phyloP scores from a whole-genome alignment of 2,113 vertebrate species.

The Lampris megalopsis region DNA sequence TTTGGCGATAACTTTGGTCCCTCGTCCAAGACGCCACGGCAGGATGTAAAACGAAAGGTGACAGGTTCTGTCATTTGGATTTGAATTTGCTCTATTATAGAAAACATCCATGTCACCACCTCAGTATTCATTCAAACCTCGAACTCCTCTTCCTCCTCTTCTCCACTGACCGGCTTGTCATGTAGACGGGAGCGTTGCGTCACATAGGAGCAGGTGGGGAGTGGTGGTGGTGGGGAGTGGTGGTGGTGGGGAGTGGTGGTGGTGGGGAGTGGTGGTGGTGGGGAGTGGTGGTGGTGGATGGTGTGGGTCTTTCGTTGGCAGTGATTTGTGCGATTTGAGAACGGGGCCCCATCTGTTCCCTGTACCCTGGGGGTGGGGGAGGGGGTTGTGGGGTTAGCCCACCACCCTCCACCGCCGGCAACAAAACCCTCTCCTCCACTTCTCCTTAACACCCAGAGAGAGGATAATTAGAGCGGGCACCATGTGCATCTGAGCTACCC shows the following conservation, averaged over 20 bases:
- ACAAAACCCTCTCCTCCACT: constrained; percentile 34
- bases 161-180: too few species aligned
- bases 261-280: constrained; percentile 33
- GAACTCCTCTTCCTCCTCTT: too few species aligned
- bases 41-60: too few species aligned
- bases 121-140: too few species aligned
- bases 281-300: neutral
- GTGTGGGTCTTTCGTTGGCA: constrained; percentile 49
- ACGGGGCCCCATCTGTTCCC: constrained; percentile 74
- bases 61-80: too few species aligned
- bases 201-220: neutral
- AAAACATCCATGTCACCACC: too few species aligned
- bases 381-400: constrained; percentile 40
- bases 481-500: constrained; percentile 37
- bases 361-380: constrained; percentile 52
- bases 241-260: constrained; percentile 32
- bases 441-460: constrained; percentile 70
- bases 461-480: constrained; percentile 70
- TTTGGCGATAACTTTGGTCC: constrained; percentile 13
- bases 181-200: constrained; percentile 18
- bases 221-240: constrained; percentile 37
- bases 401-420: constrained; percentile 42
- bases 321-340: constrained; percentile 65
- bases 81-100: too few species aligned
- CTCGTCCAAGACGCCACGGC: neutral